phyloP scores from a whole-genome alignment of 2,797 vertebrate species.

The Corythornis leucogaster region DNA sequence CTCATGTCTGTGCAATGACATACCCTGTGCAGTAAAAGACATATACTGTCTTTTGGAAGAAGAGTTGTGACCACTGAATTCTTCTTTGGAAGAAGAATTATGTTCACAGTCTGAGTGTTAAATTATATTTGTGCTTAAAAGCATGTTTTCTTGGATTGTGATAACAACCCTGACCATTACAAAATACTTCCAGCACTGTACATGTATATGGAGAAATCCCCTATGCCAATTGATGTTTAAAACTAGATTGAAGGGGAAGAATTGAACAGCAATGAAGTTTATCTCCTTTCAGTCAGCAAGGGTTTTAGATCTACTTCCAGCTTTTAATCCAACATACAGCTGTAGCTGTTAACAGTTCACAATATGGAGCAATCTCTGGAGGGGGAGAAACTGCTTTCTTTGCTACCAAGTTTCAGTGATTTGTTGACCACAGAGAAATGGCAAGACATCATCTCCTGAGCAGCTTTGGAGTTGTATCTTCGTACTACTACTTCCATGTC shows the following conservation, averaged over 20 bases:
- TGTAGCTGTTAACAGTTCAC: background rate
- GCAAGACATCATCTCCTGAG: background rate
- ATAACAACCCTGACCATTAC: background rate
- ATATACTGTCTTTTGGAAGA: background rate
- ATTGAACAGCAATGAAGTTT: background rate
- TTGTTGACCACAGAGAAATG: background rate
- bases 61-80: background rate
- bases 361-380: background rate
- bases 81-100: background rate
- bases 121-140: background rate
- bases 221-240: background rate
- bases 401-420: background rate
- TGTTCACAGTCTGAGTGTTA: background rate
- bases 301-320: background rate
- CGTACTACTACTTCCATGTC: background rate
- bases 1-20: background rate
- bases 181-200: background rate
- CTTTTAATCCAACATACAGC: background rate
- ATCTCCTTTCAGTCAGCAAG: background rate
- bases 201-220: background rate
- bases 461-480: background rate
- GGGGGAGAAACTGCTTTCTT: background rate
- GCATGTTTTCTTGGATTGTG: background rate
- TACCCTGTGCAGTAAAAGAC: background rate
- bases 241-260: background rate